Conservation (phyloP, 2,113 vertebrate species). For the Alectura lathami region DNA sequence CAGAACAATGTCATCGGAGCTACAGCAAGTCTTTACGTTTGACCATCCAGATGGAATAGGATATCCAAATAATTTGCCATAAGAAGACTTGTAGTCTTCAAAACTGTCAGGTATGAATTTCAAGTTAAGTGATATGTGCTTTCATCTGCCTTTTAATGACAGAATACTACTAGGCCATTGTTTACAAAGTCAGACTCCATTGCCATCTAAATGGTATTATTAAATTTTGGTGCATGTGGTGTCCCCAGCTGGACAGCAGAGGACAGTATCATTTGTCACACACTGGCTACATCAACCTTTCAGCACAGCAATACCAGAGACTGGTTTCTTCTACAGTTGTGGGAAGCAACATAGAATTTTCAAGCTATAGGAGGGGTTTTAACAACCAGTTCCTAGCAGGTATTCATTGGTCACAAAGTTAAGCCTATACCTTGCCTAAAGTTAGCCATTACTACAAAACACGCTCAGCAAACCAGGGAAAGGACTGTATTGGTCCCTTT, state of each 20-base stretch:
- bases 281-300: neutral
- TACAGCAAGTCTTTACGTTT: accelerated
- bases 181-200: neutral
- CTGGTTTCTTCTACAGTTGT: neutral
- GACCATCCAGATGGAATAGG: neutral
- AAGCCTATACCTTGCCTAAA: neutral
- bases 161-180: neutral
- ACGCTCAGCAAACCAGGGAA: neutral
- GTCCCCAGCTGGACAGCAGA: neutral
- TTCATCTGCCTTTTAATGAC: neutral
- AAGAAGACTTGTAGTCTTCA: slow-evolving; percentile 9
- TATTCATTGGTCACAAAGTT: neutral
- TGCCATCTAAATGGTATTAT: neutral
- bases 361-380: neutral
- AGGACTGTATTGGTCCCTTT: neutral
- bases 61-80: slow-evolving; percentile 21
- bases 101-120: neutral
- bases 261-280: neutral
- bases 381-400: neutral
- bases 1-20: neutral
- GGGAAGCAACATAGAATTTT: neutral
- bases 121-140: neutral
- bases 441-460: neutral
- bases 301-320: neutral
- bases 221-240: neutral